phyloP scores from a whole-genome alignment of 1,140 invertebrate species.

The Parasteatoda tepidariorum region DNA sequence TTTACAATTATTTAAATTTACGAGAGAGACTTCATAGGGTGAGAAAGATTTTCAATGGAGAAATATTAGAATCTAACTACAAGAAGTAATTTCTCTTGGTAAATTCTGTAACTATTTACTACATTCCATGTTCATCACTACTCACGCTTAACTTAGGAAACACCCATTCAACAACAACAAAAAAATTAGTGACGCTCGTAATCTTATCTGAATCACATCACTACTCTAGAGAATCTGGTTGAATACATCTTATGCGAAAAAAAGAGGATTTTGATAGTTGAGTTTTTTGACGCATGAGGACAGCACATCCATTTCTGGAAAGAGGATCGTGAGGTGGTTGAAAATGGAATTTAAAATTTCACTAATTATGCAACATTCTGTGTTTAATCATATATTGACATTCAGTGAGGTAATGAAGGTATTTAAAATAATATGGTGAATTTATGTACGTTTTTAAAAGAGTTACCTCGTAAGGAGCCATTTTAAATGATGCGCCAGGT shows the following conservation, averaged over 20 bases:
- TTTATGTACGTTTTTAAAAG: too few relatives aligned
- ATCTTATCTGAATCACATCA: conserved; percentile 39
- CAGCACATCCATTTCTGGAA: too few relatives aligned
- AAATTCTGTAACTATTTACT: neutral
- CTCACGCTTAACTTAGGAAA: conserved; percentile 2
- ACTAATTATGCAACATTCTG: too few relatives aligned
- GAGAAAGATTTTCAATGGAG: neutral
- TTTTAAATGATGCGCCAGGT: too few relatives aligned
- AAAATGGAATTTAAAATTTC: too few relatives aligned
- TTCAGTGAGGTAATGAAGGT: too few relatives aligned
- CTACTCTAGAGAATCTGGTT: neutral
- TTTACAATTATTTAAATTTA: neutral
- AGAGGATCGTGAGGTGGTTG: too few relatives aligned
- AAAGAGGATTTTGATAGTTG: too few relatives aligned
- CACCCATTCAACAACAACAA: conserved; percentile 31
- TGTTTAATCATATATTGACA: too few relatives aligned
- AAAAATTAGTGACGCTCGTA: conserved; percentile 28
- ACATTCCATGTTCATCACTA: conserved; percentile 9
- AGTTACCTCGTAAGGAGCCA: too few relatives aligned
- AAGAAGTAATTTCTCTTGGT: neutral
- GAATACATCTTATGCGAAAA: neutral
- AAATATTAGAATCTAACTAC: conserved; percentile 25
- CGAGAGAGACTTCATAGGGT: neutral
- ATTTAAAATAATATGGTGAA: too few relatives aligned
- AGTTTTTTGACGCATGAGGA: neutral